These are phyloP conservation scores for Amblyopsis hoosieri DNA, from an alignment of 2,797 vertebrate species.

Conservation along the genomic window DNA sequence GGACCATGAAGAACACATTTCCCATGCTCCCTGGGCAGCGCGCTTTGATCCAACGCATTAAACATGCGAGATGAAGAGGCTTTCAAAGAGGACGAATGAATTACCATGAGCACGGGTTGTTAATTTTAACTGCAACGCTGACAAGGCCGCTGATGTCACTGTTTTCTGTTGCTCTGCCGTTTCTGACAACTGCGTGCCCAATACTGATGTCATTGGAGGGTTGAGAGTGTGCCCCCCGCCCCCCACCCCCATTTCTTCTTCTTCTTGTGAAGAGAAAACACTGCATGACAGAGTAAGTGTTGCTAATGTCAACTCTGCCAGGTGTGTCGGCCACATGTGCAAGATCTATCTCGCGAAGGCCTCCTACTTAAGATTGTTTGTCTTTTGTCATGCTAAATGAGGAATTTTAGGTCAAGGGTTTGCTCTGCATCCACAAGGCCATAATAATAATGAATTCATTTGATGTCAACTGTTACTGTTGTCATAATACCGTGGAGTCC, in stretches of 20 bases:
- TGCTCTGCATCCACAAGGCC: slow-evolving; percentile 56
- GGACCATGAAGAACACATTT: slow-evolving; percentile 44
- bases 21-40: slow-evolving; percentile 32
- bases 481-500: slow-evolving; percentile 41
- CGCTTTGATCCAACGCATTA: slow-evolving; percentile 58
- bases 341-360: slow-evolving; percentile 62
- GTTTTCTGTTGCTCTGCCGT: slow-evolving; percentile 50
- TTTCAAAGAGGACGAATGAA: slow-evolving; percentile 66
- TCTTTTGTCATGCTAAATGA: slow-evolving; percentile 71
- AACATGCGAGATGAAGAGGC: slow-evolving; percentile 58
- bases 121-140: slow-evolving; percentile 64
- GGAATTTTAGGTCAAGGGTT: slow-evolving; percentile 64
- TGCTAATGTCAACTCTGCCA: slow-evolving; percentile 68
- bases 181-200: slow-evolving; percentile 56
- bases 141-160: slow-evolving; percentile 67
- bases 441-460: slow-evolving; percentile 67
- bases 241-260: slow-evolving; percentile 16
- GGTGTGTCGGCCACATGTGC: slow-evolving; percentile 68
- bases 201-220: slow-evolving; percentile 61
- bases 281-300: slow-evolving; percentile 46
- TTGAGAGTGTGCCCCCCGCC: slow-evolving; percentile 9
- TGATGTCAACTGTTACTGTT: slow-evolving; percentile 45
- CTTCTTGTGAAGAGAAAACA: slow-evolving; percentile 52
- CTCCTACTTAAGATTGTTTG: slow-evolving; percentile 68
- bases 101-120: slow-evolving; percentile 61